Percentiles rank a stretch among this genome's conserved stretches.
phyloP scores from a whole-genome alignment of 2,888 invertebrate species.

The Andrena bicolor region DNA sequence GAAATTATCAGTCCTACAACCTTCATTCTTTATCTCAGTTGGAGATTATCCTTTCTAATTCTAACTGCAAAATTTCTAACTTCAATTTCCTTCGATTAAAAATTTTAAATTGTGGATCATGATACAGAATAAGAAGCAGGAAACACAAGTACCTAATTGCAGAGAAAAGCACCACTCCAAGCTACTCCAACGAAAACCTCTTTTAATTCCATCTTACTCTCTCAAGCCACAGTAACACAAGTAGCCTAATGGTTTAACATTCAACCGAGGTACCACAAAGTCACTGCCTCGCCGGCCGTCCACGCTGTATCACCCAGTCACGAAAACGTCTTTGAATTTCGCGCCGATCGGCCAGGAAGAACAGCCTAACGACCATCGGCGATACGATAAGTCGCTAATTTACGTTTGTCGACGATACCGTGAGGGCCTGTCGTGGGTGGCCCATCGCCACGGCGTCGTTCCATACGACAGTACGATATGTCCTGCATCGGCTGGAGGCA shows the following conservation, averaged over 20 bases:
- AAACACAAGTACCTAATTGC: no score
- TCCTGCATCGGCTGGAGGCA: slow-evolving; percentile 34
- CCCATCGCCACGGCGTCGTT: slow-evolving; percentile 65
- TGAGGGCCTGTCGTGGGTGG: slow-evolving; percentile 80
- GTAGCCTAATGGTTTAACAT: not conserved
- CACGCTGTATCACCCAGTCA: slow-evolving; percentile 38
- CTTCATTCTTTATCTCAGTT: no score
- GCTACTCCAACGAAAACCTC: no score
- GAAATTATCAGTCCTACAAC: no score
- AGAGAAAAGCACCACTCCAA: no score
- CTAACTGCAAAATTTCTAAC: no score
- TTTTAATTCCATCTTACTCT: not conserved
- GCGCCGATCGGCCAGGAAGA: slow-evolving; percentile 47
- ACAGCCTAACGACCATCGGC: slow-evolving; percentile 62
- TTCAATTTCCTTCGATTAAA: no score
- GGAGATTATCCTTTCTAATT: no score
- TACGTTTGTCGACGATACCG: slow-evolving; percentile 77
- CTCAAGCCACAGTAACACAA: not conserved
- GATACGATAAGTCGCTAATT: slow-evolving; percentile 82
- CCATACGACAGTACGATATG: slow-evolving; percentile 61
- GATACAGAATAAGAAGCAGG: no score
- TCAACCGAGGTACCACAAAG: slow-evolving; percentile 3
- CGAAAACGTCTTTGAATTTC: slow-evolving; percentile 63
- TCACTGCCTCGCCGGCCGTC: not conserved
- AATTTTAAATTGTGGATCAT: no score